These are phyloP conservation scores for Cherax destructor DNA, from an alignment of 1,140 invertebrate genomes.

Conservation along the genomic window DNA sequence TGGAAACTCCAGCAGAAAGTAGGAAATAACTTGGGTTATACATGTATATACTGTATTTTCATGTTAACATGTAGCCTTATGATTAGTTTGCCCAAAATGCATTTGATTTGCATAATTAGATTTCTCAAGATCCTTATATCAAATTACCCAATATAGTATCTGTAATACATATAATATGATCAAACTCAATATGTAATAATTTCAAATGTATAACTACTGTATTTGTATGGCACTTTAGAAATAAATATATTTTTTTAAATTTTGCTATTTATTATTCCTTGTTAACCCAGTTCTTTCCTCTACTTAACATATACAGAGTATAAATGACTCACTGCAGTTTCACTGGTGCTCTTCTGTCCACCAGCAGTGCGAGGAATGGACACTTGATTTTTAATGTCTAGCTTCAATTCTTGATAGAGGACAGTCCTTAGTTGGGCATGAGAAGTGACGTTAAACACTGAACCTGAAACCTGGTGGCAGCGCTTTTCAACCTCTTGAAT, in stretches of 20 bases:
- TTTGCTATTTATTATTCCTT: background rate
- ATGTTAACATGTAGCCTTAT: no score
- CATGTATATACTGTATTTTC: no score
- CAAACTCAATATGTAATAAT: background rate
- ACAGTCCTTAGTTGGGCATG: slow-evolving; percentile 78
- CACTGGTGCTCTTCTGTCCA: slow-evolving; percentile 79
- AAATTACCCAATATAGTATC: no score
- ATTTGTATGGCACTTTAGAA: background rate
- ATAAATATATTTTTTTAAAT: no score
- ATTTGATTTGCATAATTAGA: no score
- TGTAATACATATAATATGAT: background rate
- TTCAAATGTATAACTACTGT: no score
- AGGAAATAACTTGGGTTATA: no score
- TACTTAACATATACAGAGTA: background rate
- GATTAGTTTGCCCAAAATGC: no score
- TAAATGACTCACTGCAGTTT: slow-evolving; percentile 75
- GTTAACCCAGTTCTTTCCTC: background rate
- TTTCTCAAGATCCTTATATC: no score
- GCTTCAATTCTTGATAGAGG: slow-evolving; percentile 78
- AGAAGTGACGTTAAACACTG: slow-evolving; percentile 78
- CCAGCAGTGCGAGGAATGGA: slow-evolving; percentile 76
- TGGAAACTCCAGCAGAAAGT: no score
- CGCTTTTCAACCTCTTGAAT: slow-evolving; percentile 76
- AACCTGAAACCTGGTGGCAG: slow-evolving; percentile 77
- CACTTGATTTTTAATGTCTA: slow-evolving; percentile 75